These are phyloP conservation scores for Drosophila repletoides DNA, from an alignment of 1,140 invertebrate species.

Conservation along the genomic window DNA sequence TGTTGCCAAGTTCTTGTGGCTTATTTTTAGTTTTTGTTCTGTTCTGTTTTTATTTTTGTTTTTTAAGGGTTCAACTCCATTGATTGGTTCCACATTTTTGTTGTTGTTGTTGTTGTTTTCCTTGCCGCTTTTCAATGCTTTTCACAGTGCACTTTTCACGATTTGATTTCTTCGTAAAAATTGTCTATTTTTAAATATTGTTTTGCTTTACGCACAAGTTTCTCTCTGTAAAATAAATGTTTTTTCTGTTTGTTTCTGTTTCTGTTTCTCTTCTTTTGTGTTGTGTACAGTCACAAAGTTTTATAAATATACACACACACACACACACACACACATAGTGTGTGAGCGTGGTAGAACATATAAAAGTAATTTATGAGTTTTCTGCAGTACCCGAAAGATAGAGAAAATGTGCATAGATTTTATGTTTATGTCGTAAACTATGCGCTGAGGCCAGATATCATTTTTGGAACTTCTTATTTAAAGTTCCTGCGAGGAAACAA, in stretches of 20 bases:
- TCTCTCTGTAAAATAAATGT: constrained; percentile 33
- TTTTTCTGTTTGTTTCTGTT: neutral
- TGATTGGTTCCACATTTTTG: constrained; percentile 72
- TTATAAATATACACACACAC: constrained; percentile 27
- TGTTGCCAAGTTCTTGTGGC: constrained; percentile 54
- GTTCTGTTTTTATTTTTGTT: constrained; percentile 20
- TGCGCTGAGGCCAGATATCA: too few relatives aligned
- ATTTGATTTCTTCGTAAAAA: constrained; percentile 56
- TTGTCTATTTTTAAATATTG: constrained; percentile 72
- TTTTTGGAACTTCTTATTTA: neutral
- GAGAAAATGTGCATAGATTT: constrained; percentile 25
- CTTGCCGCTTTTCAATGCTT: constrained; percentile 21
- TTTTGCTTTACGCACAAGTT: constrained; percentile 68
- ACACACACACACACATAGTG: neutral
- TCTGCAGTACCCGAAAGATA: constrained; percentile 45
- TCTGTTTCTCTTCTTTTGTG: neutral
- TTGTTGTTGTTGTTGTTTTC: constrained; percentile 39
- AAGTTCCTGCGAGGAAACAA: too few relatives aligned
- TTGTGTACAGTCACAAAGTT: constrained; percentile 59
- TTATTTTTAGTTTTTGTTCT: constrained; percentile 30
- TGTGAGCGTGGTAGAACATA: constrained; percentile 48
- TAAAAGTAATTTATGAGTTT: constrained; percentile 78
- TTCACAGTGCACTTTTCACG: constrained; percentile 61
- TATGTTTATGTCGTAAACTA: too few relatives aligned
- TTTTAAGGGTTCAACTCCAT: constrained; percentile 69